Evolutionary conservation across 2,797 vertebrate species (phyloP), one percentile per base, ranked within the genome.

Genomic region (Tenualosa ilisha): DNA sequence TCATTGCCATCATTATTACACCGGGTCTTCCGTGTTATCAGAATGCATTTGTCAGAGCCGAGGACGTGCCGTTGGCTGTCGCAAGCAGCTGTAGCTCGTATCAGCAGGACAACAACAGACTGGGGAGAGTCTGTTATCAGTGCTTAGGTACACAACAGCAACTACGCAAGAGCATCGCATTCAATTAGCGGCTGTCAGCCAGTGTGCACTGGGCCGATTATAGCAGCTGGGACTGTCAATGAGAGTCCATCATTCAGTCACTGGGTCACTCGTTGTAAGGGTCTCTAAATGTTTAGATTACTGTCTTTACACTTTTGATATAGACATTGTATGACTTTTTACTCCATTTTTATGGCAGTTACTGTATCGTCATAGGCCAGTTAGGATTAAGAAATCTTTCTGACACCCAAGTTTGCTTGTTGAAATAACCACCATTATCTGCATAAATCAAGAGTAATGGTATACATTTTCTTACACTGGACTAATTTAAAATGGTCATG

Each of bases 141-240:
- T 54, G 83, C 26, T 86, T 83, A 82, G 68, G 63, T 84, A 85
- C 61, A 85, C 72, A 85, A 87, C 53, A 88, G 79, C 63, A 26
- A 81, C 68, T 85, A 46, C 46, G 56, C 75, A 65, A 68, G 43
- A 56, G 54, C 75, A 81, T 81, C 26, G 81, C 40, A 40, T 83
- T 88, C 82, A 84, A 84, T 86, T 87, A 84, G 85, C 72, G 86
- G 72, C 53, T 86, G 72, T 85, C 84, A 24, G 31, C 86, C 81
- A 51, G 83, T 59, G 83, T 79, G 37, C 72, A 79, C 40, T 46
- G 72, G 72, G 72, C 15, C 72, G 37, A 79, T 40, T 79, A 46
- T 12, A 86, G 87, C 61, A 84, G 26, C 37, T 75, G 81, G 43
- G 82, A 40, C 63, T 9, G 79, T 56, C 50, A 84, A 82, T 90